Evolutionary conservation across 2,113 vertebrate species (phyloP), one percentile per base, ranked within the genome.

Genomic region (Lasiurus cinereus): DNA sequence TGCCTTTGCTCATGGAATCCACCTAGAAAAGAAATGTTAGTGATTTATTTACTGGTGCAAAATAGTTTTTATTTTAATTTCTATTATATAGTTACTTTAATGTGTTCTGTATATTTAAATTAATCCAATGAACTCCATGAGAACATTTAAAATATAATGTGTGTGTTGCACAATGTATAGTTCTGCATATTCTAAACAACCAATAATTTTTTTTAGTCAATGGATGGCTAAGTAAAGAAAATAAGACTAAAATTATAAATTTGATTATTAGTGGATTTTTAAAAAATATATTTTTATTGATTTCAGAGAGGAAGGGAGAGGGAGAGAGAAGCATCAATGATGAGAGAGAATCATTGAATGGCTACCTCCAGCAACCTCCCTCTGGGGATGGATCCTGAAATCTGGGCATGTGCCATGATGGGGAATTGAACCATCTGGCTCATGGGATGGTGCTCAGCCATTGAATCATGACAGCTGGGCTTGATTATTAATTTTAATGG

Each of bases 31-130:
- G 3, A 87, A 86, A 80, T n/a, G 46, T 69, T 83, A 11, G 22
- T 59, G 21, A 74, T 86, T 88, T 93, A 13, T 90, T 90, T 78
- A 92, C 31, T 14, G 22, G 16, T 56, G 46, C 1, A 43, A 66
- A 80, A 27, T 1, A 88, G 4, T 5, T 92, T 95, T 96, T 69
- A 70, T 62, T 91, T 76, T 70, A 33, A 83, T 83, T 84, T 66
- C 31, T 70, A 2, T 83, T 74, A 54, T 76, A 39, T 21, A 52
- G 18, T 8, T 76, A 76, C 15, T 77, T 95, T 83, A 91, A 72
- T 59, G 43, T 59, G 18, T 31, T 33, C 16, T 70, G 1, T 77
- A 90, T 70, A 88, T 91, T 83, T 84, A 82, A 88, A 67, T 88
- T 36, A 90, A 22, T 3, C 3, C 31, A 88, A 4, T 93, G 39